Conservation (phyloP, 2,113 vertebrate genomes). For the Malurus alboscapulatus region DNA sequence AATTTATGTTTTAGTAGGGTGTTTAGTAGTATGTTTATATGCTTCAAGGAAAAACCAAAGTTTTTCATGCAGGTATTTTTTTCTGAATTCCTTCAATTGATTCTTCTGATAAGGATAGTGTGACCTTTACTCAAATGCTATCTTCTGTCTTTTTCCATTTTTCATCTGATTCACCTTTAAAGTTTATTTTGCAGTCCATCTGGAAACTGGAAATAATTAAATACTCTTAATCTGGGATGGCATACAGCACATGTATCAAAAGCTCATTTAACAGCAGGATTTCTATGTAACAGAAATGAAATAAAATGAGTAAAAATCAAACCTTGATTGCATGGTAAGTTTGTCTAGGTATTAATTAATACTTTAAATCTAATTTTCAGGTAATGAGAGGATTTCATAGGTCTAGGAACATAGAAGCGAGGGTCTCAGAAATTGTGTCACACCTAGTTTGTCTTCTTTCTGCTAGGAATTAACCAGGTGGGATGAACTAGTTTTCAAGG, state of each 20-base stretch:
- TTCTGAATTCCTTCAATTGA: background rate
- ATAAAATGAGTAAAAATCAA: background rate
- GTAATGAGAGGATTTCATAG: background rate
- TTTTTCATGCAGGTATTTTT: background rate
- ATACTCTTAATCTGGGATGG: background rate
- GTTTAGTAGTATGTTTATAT: background rate
- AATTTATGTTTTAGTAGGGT: background rate
- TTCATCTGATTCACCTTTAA: constrained; percentile 5
- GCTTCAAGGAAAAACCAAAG: background rate
- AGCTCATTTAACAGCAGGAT: background rate
- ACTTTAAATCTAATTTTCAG: background rate
- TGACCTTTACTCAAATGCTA: background rate
- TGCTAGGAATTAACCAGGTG: background rate
- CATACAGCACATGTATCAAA: background rate
- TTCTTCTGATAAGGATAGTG: background rate
- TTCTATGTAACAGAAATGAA: background rate
- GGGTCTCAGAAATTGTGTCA: background rate
- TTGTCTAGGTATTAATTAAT: background rate
- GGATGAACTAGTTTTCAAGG: background rate
- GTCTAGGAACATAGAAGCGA: background rate
- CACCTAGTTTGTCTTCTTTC: background rate
- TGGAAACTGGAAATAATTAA: background rate
- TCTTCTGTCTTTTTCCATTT: background rate
- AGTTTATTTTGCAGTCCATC: background rate
- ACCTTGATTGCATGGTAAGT: background rate